These are phyloP conservation scores for Rhombomys opimus DNA, from an alignment of 2,113 vertebrate genomes.

Conservation along the genomic window DNA sequence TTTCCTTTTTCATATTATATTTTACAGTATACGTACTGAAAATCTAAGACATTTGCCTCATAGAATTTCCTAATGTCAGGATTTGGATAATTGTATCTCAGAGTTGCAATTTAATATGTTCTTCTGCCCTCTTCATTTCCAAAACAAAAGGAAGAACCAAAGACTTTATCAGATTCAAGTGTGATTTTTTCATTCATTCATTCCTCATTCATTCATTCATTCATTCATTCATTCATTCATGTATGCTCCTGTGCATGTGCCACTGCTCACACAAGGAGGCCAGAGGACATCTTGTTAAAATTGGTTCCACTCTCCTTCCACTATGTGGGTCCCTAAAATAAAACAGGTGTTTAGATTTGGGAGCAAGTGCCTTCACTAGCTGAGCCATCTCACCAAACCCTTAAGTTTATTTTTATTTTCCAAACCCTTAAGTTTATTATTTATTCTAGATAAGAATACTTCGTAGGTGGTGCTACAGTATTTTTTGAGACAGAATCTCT, in stretches of 20 bases:
- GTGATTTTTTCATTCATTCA: background rate
- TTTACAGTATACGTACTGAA: slow-evolving; percentile 15
- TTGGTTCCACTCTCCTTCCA: background rate
- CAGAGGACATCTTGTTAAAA: background rate
- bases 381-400: background rate
- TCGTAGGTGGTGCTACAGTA: background rate
- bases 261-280: background rate
- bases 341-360: background rate
- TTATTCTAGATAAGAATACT: background rate
- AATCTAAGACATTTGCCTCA: background rate
- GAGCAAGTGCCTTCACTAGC: background rate
- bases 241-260: background rate
- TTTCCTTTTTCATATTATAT: slow-evolving; percentile 7
- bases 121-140: background rate
- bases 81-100: background rate
- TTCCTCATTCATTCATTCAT: background rate
- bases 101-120: background rate
- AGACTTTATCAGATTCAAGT: background rate
- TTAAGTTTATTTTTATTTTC: background rate
- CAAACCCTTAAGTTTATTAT: background rate
- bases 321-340: background rate
- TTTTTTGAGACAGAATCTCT: background rate
- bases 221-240: background rate
- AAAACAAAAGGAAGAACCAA: background rate
- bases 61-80: background rate